Conservation (phyloP, 2,113 vertebrate genomes). For the Cynopterus brachyotis region DNA sequence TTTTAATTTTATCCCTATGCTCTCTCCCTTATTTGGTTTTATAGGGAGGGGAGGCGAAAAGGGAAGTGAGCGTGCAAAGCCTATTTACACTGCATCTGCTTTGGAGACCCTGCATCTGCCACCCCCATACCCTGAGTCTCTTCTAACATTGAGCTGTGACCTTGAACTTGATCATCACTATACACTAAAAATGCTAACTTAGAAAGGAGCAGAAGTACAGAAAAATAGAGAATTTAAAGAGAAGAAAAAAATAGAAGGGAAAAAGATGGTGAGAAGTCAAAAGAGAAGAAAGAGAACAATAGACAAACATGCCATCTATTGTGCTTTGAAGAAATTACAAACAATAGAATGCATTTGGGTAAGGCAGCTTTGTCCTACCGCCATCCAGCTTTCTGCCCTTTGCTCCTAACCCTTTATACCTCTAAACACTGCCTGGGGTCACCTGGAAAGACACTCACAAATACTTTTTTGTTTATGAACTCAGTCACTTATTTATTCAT, state of each 20-base stretch:
- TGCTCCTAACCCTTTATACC: not conserved
- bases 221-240: not conserved
- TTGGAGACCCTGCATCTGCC: not conserved
- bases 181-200: not conserved
- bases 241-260: not conserved
- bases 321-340: not conserved
- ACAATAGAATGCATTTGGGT: not conserved
- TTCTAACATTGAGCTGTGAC: not conserved
- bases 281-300: not conserved
- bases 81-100: not conserved
- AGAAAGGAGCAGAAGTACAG: not conserved
- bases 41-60: not conserved
- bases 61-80: not conserved
- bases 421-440: not conserved
- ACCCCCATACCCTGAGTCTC: not conserved
- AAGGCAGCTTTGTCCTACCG: too few relatives aligned
- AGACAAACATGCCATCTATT: accelerated
- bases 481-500: not conserved
- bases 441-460: not conserved
- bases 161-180: not conserved
- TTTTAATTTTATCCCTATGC: not conserved
- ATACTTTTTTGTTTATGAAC: not conserved
- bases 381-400: not conserved
- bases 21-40: not conserved
- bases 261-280: not conserved